These are phyloP conservation scores for Potamarius usumacintae DNA, from an alignment of 2,113 vertebrate species.

Conservation along the genomic window DNA sequence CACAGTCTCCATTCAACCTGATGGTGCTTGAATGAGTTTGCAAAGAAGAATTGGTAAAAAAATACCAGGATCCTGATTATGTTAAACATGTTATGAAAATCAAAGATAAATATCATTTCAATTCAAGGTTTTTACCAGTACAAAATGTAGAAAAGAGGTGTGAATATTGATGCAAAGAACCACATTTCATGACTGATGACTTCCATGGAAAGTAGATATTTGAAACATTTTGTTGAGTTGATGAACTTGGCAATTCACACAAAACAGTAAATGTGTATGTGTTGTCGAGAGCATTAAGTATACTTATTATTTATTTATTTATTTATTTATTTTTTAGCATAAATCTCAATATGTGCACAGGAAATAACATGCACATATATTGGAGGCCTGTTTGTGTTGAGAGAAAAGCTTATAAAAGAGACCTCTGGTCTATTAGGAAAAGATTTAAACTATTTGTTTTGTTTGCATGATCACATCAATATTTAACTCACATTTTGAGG, in stretches of 20 bases:
- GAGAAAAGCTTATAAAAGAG: not conserved
- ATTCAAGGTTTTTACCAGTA: not conserved
- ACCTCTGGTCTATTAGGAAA: constrained; percentile 7
- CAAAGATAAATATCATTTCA: not conserved
- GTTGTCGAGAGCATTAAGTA: not conserved
- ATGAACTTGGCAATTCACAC: not conserved
- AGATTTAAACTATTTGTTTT: not conserved
- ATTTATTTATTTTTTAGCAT: not conserved
- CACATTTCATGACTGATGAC: not conserved
- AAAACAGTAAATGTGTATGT: not conserved
- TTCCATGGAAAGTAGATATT: not conserved
- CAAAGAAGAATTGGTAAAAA: not conserved
- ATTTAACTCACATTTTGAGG: not conserved
- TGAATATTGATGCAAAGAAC: not conserved
- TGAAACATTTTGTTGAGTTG: not conserved
- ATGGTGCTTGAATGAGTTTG: not conserved
- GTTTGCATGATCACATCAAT: not conserved
- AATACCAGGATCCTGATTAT: not conserved
- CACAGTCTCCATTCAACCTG: not conserved
- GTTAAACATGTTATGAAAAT: not conserved
- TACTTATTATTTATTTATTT: too few relatives aligned
- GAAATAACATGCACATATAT: not conserved
- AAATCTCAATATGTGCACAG: not conserved
- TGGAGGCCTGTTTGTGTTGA: not conserved
- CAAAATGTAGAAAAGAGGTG: not conserved